These are phyloP conservation scores for Julus scanicus DNA, from an alignment of 2,888 invertebrate species.

Conservation along the genomic window DNA sequence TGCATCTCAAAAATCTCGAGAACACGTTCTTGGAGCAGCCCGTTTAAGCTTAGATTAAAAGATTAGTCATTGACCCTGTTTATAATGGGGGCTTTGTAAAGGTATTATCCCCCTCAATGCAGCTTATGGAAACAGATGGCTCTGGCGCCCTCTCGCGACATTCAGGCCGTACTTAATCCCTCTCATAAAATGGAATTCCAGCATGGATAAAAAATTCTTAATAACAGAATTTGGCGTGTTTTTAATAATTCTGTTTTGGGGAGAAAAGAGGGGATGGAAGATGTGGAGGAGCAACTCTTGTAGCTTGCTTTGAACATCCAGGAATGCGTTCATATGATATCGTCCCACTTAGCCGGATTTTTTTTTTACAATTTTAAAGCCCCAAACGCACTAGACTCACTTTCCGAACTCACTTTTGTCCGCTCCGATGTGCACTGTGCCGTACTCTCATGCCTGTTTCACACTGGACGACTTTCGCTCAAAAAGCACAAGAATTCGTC, in stretches of 20 bases:
- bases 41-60: slow-evolving; percentile 8
- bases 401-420: no score
- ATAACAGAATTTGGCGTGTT: not conserved
- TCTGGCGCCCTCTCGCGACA: slow-evolving; percentile 35
- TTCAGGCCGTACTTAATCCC: not conserved
- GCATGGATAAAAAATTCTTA: not conserved
- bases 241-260: not conserved
- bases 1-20: slow-evolving; percentile 14
- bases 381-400: no score
- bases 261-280: no score
- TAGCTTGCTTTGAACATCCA: no score
- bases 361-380: no score
- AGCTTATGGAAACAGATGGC: slow-evolving; percentile 30
- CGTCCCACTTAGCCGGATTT: no score
- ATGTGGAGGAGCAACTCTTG: no score
- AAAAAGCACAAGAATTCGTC: no score
- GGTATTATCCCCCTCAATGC: slow-evolving; percentile 16
- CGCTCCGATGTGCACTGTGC: no score
- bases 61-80: slow-evolving; percentile 39
- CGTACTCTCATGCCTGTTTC: no score
- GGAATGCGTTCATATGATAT: no score
- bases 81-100: slow-evolving; percentile 30
- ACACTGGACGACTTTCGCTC: no score
- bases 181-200: not conserved
- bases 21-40: slow-evolving; percentile 35